phyloP scores from a whole-genome alignment of 2,797 vertebrate species.

The Acipenser oxyrinchus region DNA sequence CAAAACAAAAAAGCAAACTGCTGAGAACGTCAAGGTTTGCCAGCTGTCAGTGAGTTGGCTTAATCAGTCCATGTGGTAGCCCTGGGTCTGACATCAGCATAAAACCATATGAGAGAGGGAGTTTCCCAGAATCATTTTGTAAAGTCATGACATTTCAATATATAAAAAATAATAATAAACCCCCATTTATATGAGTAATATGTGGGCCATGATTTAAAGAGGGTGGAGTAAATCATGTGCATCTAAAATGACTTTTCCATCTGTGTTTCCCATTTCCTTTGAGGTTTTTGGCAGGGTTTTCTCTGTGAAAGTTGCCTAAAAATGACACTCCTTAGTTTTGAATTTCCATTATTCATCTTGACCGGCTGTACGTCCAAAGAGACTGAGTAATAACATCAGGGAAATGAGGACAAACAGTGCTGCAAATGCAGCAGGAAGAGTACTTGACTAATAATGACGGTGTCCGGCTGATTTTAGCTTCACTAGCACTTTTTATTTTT shows the following conservation, averaged over 20 bases:
- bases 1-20: too few species aligned
- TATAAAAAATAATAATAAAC: background rate
- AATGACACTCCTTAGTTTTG: conserved; percentile 48
- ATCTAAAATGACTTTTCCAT: conserved; percentile 50
- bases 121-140: background rate
- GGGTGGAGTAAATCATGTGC: conserved; percentile 37
- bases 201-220: conserved; percentile 31
- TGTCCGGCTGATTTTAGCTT: background rate
- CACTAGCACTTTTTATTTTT: background rate
- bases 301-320: conserved; percentile 48
- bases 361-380: conserved; percentile 23
- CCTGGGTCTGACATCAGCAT: background rate
- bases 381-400: too few species aligned
- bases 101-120: background rate
- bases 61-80: too few species aligned
- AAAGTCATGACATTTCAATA: conserved; percentile 1
- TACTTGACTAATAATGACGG: conserved; percentile 18
- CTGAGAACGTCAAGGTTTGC: too few species aligned
- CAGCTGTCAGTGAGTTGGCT: too few species aligned
- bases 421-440: background rate
- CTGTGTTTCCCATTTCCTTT: conserved; percentile 37
- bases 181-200: background rate
- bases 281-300: conserved; percentile 22
- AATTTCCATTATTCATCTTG: conserved; percentile 13
- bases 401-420: too few species aligned